Evolutionary conservation across 2,113 vertebrate genomes (phyloP).

Genomic region (Grammomys dolichurus): DNA sequence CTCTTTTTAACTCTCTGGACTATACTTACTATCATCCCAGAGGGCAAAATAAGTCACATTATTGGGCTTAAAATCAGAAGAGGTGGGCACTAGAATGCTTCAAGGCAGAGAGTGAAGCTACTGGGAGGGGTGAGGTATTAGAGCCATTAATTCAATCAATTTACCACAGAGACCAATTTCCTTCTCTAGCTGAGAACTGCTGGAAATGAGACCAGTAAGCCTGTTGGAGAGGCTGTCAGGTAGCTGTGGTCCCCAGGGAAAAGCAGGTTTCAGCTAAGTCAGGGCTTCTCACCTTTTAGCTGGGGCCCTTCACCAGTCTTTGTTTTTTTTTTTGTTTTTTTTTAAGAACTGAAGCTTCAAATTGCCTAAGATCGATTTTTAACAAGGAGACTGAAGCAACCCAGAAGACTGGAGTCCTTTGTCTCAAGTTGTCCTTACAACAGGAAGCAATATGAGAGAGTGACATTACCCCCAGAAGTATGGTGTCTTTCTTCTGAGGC

Average conservation of each 20-base stretch:
- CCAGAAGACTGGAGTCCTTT: not conserved
- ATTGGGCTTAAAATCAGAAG: not conserved
- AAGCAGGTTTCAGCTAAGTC: not conserved
- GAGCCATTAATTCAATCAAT: constrained; percentile 35
- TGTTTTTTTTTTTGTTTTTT: not conserved
- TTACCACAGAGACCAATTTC: constrained; percentile 44
- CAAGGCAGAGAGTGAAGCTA: not conserved
- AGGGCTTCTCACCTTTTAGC: not conserved
- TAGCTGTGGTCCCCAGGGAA: not conserved
- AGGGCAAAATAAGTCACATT: not conserved
- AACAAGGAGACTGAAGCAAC: constrained; percentile 53
- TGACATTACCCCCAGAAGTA: constrained; percentile 22
- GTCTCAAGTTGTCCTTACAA: constrained; percentile 26
- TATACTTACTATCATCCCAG: not conserved
- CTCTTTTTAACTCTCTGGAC: not conserved
- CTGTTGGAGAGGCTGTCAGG: not conserved
- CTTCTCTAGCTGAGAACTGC: constrained; percentile 19
- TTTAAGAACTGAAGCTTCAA: constrained; percentile 26
- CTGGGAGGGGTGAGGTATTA: not conserved
- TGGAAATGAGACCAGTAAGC: not conserved
- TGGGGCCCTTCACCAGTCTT: not conserved
- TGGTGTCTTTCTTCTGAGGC: constrained; percentile 16
- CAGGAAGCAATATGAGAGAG: constrained; percentile 36
- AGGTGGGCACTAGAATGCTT: not conserved
- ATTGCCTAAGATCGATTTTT: constrained; percentile 61